A percentile compares a stretch with the other conserved stretches of the same genome.
phyloP scores from a whole-genome alignment of 2,113 vertebrate species.

The Rhizomys pruinosus region DNA sequence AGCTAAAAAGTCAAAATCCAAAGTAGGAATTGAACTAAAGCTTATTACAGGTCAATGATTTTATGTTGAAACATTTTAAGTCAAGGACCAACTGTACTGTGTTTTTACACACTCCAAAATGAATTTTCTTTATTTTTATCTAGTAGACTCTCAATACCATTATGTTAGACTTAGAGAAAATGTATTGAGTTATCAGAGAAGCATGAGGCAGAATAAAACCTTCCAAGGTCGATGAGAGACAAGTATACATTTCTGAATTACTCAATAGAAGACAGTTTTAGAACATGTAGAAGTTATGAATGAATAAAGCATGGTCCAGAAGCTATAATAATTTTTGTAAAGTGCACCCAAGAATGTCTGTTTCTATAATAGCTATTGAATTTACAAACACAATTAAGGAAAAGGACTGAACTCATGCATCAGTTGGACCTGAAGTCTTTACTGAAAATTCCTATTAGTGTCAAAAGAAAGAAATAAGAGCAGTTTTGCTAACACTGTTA shows the following conservation, averaged over 20 bases:
- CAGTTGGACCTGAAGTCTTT: conserved; percentile 74
- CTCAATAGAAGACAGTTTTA: conserved; percentile 56
- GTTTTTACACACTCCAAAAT: not conserved
- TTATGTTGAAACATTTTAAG: not conserved
- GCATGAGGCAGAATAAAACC: not conserved
- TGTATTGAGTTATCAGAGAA: not conserved
- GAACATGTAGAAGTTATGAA: conserved; percentile 59
- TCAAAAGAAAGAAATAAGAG: conserved; percentile 70
- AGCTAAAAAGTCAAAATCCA: not conserved
- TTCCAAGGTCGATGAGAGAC: not conserved
- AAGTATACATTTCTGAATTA: conserved; percentile 43
- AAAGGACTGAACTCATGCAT: conserved; percentile 67
- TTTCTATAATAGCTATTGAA: conserved; percentile 78
- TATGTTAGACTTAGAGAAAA: conserved; percentile 48
- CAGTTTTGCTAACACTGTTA: conserved; percentile 46
- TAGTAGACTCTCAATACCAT: not conserved
- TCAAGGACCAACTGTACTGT: not conserved
- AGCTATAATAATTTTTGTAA: conserved; percentile 73
- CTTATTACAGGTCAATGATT: not conserved
- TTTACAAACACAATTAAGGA: conserved; percentile 81
- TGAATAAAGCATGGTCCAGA: conserved; percentile 65
- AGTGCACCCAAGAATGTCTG: conserved; percentile 68
- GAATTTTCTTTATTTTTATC: not conserved
- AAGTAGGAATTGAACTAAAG: not conserved
- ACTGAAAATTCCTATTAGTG: conserved; percentile 77